Conservation (phyloP, 2,888 invertebrate species). For the Zhuqinia jingwanae region DNA sequence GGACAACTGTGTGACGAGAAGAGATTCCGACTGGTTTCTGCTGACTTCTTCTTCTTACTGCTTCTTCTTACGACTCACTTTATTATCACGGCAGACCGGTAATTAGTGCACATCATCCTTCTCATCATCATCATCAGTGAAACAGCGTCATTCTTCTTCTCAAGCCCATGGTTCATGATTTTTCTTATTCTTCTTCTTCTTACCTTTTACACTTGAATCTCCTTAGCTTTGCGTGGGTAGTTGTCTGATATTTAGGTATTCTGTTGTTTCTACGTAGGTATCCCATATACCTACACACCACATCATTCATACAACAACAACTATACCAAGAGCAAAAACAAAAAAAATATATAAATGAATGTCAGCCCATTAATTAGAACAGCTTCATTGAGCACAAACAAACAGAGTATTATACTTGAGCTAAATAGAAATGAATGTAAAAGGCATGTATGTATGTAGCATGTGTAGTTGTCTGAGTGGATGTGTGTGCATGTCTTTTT, state of each 20-base stretch:
- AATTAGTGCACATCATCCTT: conserved; percentile 62
- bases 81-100: conserved; percentile 52
- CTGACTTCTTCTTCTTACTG: not conserved
- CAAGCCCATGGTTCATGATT: not conserved
- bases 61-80: conserved; percentile 52
- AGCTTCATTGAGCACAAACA: conserved; percentile 59
- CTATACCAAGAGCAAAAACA: not conserved
- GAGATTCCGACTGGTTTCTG: not conserved
- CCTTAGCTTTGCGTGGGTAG: conserved; percentile 30
- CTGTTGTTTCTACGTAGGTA: too few relatives aligned
- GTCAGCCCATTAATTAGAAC: conserved; percentile 58
- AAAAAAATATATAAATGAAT: not conserved
- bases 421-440: not conserved
- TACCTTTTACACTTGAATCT: conserved; percentile 30
- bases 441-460: not conserved
- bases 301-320: not conserved
- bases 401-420: conserved; percentile 12
- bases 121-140: conserved; percentile 6
- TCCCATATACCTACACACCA: too few relatives aligned
- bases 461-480: not conserved
- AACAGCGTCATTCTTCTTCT: conserved; percentile 21
- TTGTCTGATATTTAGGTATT: not conserved
- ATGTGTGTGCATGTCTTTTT: conserved; percentile 10
- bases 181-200: too few relatives aligned
- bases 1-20: too few relatives aligned